Evolutionary conservation across 2,797 vertebrate species (phyloP).

Genomic region (Squalus acanthias): DNA sequence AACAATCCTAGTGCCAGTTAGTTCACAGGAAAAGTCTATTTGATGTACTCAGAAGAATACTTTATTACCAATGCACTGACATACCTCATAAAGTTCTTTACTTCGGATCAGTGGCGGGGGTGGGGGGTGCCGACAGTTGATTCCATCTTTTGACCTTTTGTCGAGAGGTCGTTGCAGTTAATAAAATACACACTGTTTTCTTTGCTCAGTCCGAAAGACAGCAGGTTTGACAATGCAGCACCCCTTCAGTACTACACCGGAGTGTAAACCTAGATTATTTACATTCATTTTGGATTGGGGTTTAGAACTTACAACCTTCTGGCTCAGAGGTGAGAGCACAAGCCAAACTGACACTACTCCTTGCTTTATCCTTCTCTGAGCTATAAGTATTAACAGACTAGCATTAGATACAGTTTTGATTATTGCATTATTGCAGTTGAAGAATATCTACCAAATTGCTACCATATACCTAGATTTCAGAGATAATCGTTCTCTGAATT

Average conservation of each 20-base stretch:
- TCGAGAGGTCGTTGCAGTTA: not conserved
- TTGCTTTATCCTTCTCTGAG: not conserved
- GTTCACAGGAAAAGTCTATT: conserved; percentile 14
- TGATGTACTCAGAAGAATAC: conserved; percentile 9
- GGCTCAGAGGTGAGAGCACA: not conserved
- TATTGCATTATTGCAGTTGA: too few species aligned
- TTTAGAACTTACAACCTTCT: not conserved
- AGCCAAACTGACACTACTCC: not conserved
- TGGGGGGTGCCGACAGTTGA: not conserved
- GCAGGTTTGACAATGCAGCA: not conserved
- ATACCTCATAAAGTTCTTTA: conserved; percentile 12
- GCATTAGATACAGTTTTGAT: too few species aligned
- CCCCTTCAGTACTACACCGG: not conserved
- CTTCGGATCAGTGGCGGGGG: not conserved
- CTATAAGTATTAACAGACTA: too few species aligned
- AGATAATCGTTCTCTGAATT: not conserved
- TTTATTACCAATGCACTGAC: not conserved
- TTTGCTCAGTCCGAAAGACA: not conserved
- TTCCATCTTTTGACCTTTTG: conserved; percentile 9
- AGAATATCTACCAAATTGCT: too few species aligned
- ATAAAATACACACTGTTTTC: conserved; percentile 1
- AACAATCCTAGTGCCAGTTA: not conserved
- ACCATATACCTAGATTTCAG: too few species aligned
- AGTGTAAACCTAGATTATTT: not conserved
- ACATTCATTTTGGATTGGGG: not conserved